Evolutionary conservation across 2,113 vertebrate genomes (phyloP), one percentile per base, ranked within the genome.

Genomic region (Castor canadensis): DNA sequence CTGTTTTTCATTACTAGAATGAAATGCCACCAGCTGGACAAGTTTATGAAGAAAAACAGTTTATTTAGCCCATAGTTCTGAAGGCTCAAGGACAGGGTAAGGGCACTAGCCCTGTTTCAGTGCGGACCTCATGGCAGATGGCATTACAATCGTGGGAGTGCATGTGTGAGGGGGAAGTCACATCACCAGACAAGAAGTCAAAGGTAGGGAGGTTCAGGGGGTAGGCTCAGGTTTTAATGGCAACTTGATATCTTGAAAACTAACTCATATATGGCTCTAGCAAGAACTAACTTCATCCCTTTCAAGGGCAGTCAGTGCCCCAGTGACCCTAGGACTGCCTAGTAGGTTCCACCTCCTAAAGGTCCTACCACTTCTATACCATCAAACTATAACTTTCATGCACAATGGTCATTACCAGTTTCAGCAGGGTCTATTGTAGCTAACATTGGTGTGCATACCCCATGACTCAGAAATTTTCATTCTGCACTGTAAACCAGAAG

Each of bases 111-210:
- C 62, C 52, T 76, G 5, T 7, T 35, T 8, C 28, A n/a, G 24
- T 38, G 40, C 30, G 26, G 9, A 22, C 16, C 0, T 64, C 45
- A 26, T 5, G 26, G 58, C 15, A 15, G 28, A 54, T 49, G 38
- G 45, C 10, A 8, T 17, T 38, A 40, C 19, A 35, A 17, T 43
- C 1, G 8, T 43, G 12, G 19, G 17, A 54, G 1, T 0, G 15
- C 7, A 11, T 38, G 26, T 60, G 7, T 1, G 24, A 40, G 11
- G 32, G 47, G 28, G 19, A 82, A 15, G 62, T 19, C 10, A 52
- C 20, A 73, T 43, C 30, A 47, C 40, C 54, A 64, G 40, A 22
- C 6, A 89, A 6, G 15, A 64, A 79, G 60, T 26, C 43, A 30
- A 30, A 40, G 15, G 15, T 9, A 66, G 62, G 38, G 62, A 52